Evolutionary conservation across 2,797 vertebrate genomes (phyloP), one percentile per base, ranked within the genome.

Genomic region (Malurus leucopterus): DNA sequence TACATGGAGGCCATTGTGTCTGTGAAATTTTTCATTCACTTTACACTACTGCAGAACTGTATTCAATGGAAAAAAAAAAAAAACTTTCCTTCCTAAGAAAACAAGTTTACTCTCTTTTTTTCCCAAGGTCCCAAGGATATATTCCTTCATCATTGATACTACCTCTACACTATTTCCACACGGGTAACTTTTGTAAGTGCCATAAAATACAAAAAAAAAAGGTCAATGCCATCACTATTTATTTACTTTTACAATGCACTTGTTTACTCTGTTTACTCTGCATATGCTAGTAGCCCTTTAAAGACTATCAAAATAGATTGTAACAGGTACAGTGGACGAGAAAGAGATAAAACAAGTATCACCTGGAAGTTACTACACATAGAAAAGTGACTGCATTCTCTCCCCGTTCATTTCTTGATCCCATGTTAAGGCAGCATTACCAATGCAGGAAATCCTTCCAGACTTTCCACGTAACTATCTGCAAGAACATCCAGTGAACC

Each of bases 381-480:
- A 20, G 40, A 40, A 70, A 86, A 71, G 6, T 34, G 11, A 6
- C 30, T 69, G 63, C 21, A 38, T 49, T 34, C 29, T 49, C 38
- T 55, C 40, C 20, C 10, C 47, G 32, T 73, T 41, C 8, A 15
- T 59, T 80, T 62, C 79, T 63, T 40, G 22, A 65, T 34, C 15
- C 16, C 32, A 17, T 0, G 0, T 32, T 63, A 74, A 2, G 30
- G n/a, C 9, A 85, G 49, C 20, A 32, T 6, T 55, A 36, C 12
- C 20, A 64, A 23, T 2, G 10, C 46, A 7, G 13, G 13, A 78
- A 68, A 71, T 14, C 24, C 7, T 36, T 70, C 8, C n/a, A 68
- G 7, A 21, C 26, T 22, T 53, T 23, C 11, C 18, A 19, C 4
- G 9, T 34, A n/a, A 6, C 3, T 8, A 75, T 38, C 34, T 51